Evolutionary conservation across 2,888 invertebrate species (phyloP).

Genomic region (Uloborus plumipes): DNA sequence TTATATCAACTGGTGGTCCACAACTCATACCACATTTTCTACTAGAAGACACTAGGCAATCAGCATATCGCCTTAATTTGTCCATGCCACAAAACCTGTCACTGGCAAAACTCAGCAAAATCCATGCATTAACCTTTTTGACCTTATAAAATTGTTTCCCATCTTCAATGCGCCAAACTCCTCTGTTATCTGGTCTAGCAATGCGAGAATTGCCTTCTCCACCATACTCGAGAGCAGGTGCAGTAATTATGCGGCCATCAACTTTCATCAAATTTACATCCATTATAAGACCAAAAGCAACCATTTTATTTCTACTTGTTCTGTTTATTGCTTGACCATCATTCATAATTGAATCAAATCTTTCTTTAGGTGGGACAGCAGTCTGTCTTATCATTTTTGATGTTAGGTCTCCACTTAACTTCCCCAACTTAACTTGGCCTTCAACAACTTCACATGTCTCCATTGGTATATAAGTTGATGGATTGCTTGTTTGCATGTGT

Average conservation of each 20-base stretch:
- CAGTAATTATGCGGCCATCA: conserved; percentile 47
- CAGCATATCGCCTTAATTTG: conserved; percentile 11
- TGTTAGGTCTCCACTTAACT: conserved; percentile 8
- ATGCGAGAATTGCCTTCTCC: background rate
- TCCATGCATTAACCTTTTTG: conserved; percentile 28
- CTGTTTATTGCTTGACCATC: conserved; percentile 21
- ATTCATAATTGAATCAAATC: conserved; percentile 54
- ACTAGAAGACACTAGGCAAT: conserved; percentile 2
- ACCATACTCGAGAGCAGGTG: conserved; percentile 24
- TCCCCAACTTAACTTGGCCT: conserved; percentile 51
- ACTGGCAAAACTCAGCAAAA: conserved; percentile 26
- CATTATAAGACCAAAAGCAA: conserved; percentile 52
- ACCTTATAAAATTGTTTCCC: conserved; percentile 19
- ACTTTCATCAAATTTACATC: conserved; percentile 30
- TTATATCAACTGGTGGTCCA: background rate
- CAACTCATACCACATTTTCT: conserved; percentile 30
- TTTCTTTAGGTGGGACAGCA: conserved; percentile 44
- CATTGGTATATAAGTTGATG: conserved; percentile 56
- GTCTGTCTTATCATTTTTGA: conserved; percentile 56
- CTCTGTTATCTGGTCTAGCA: conserved; percentile 29
- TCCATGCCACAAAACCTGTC: background rate
- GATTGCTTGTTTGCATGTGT: conserved; percentile 39
- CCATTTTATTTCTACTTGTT: conserved; percentile 30
- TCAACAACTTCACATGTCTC: conserved; percentile 51
- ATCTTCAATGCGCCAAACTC: conserved; percentile 32